Conservation (phyloP, 2,113 vertebrate species). For the Puffinus mauretanicus region DNA sequence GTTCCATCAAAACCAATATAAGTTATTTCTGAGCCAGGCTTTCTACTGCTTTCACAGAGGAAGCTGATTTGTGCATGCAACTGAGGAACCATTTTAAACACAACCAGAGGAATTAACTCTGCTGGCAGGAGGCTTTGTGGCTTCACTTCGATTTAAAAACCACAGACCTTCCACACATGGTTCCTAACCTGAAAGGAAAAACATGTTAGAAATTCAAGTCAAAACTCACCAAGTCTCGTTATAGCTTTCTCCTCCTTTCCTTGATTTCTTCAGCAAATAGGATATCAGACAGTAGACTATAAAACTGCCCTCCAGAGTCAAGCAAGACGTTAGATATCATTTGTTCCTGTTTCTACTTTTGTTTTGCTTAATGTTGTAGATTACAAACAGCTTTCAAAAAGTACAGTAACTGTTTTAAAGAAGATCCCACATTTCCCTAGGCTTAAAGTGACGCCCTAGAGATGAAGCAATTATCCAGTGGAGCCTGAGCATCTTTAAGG, state of each 20-base stretch:
- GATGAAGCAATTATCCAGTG: background rate
- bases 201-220: background rate
- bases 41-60: constrained; percentile 29
- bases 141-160: constrained; percentile 1
- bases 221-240: background rate
- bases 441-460: background rate
- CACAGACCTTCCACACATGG: background rate
- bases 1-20: background rate
- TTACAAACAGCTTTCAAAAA: background rate
- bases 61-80: constrained; percentile 22
- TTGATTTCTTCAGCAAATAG: background rate
- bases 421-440: background rate
- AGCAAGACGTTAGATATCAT: background rate
- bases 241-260: background rate
- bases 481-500: background rate
- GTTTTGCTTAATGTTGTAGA: background rate
- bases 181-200: background rate
- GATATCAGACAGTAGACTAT: background rate
- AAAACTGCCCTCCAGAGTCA: background rate
- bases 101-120: background rate
- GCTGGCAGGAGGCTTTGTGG: constrained; percentile 8
- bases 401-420: background rate
- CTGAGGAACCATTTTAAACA: constrained; percentile 48
- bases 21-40: background rate
- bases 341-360: constrained; percentile 19